Evolutionary conservation across 2,113 vertebrate genomes (phyloP), one percentile per base, ranked within the genome.

Genomic region (Axis porcinus): DNA sequence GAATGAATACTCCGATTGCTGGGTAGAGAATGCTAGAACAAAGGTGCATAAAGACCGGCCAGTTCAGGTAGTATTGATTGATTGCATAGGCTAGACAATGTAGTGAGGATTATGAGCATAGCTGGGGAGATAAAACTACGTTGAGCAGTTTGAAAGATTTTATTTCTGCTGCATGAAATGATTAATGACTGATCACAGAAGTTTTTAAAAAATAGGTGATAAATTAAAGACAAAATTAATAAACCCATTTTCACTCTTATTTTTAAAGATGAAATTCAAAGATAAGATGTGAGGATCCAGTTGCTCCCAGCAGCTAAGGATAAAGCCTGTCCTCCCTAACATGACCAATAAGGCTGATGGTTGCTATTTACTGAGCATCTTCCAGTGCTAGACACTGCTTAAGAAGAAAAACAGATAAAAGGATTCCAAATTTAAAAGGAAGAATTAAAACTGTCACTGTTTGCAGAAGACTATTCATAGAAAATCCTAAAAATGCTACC

Each of bases 261-360:
- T 93, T 79, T 58, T 52, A 90, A 60, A 82, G 7, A 57, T 84
- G 17, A 62, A 50, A 85, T 78, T 93, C 43, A 57, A 83, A 89
- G 36, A 62, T 33, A 52, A 79, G 62, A 43, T 27, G 6, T 19
- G 12, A 62, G 16, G 50, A 19, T 5, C 5, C 7, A 30, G 25
- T 43, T 7, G 23, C n/a, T 78, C 14, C 28, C 16, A 17, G 45
- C 11, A 54, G 19, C 4, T 27, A 47, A 92, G 4, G 36, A 43
- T 1, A 15, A 60, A 2, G 4, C 11, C 7, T 28, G 64, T 50
- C 43, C n/a, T 79, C 3, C 11, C 21, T 11, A 54, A n/a, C 3
- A 6, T 2, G 52, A 23, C 2, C 3, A 5, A 12, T 2, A 36
- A 76, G 33, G 28, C 2, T 19, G 11, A 21, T 12, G 23, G 7